Evolutionary conservation across 2,113 vertebrate genomes (phyloP).

Genomic region (Synchiropus splendidus): DNA sequence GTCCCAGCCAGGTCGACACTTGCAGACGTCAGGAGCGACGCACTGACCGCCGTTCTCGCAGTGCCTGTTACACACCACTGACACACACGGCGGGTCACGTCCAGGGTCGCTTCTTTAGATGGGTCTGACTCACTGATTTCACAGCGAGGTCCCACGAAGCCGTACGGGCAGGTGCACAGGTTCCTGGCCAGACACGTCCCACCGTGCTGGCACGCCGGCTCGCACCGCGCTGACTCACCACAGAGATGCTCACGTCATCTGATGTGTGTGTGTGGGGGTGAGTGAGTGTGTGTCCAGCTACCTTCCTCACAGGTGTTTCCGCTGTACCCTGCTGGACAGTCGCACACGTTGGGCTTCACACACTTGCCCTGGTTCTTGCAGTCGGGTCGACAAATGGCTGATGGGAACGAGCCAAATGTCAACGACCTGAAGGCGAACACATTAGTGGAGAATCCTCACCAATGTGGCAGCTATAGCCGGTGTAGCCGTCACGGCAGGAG

Average conservation of each 20-base stretch:
- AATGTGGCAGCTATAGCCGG: conserved; percentile 74
- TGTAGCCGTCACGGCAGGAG: conserved; percentile 77
- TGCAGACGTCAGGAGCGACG: conserved; percentile 75
- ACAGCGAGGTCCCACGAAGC: conserved; percentile 83
- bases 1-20: conserved; percentile 75
- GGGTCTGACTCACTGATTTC: conserved; percentile 72
- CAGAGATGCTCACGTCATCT: background rate
- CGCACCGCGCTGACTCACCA: conserved; percentile 69
- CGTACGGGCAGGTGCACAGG: conserved; percentile 81
- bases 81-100: conserved; percentile 10
- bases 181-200: conserved; percentile 78
- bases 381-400: conserved; percentile 78
- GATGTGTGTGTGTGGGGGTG: background rate
- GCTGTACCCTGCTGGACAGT: conserved; percentile 68
- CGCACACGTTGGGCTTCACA: conserved; percentile 72
- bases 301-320: conserved; percentile 78
- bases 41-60: conserved; percentile 87
- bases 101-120: too few relatives aligned
- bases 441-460: conserved; percentile 55
- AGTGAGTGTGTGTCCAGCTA: conserved; percentile 34
- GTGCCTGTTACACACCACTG: conserved; percentile 88
- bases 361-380: conserved; percentile 84
- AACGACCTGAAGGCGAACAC: background rate
- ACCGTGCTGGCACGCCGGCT: conserved; percentile 75
- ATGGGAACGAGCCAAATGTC: background rate